Evolutionary conservation across 2,113 vertebrate genomes (phyloP), one percentile per base, ranked within the genome.

Genomic region (Dromas ardeola): DNA sequence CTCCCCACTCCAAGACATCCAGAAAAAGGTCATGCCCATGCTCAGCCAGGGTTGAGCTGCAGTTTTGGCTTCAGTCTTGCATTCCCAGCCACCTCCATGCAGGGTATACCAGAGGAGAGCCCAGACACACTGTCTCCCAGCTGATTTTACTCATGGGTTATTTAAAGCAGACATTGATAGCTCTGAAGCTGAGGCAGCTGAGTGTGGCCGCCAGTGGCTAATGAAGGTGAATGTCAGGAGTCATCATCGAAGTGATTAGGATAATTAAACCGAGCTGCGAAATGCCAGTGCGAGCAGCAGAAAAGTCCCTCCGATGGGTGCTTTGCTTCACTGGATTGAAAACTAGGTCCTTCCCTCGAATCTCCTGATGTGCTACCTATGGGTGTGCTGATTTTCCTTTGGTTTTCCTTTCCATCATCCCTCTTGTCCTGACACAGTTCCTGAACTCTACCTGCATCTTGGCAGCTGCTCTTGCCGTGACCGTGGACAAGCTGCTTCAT

Each of bases 121-220:
- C 82, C 93, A 96, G 96, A 95, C 96, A 95, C 38, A 10, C 83
- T 85, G 93, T 88, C 97, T 96, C 94, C 80, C 77, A 72, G 61
- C 25, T 76, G 82, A 84, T 88, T 96, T 96, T 95, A 92, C 88
- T 95, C 92, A 87, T n/a, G 80, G 81, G 82, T 94, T 91, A 96
- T 96, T 97, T 96, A 96, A 78, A 96, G 73, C 85, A 95, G 97
- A 88, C 47, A 77, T 63, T 36, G 94, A 93, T 95, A 94, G 83
- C 94, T 96, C 91, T 77, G 95, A 77, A 67, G 72, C 84, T 1
- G 3, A 95, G 85, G 93, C 71, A 93, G 63, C 73, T 91, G 88
- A 96, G 53, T 1, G 1, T 13, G 27, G 84, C 91, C 1, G 11
- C 81, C 65, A 89, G 92, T 89, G 76, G 93, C 96, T 97, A 95